Percentiles rank a stretch among this genome's conserved stretches.
These are phyloP conservation scores for Bolinopsis microptera DNA, from an alignment of 37 sponge, comb jelly and placozoan genomes.

Conservation along the genomic window DNA sequence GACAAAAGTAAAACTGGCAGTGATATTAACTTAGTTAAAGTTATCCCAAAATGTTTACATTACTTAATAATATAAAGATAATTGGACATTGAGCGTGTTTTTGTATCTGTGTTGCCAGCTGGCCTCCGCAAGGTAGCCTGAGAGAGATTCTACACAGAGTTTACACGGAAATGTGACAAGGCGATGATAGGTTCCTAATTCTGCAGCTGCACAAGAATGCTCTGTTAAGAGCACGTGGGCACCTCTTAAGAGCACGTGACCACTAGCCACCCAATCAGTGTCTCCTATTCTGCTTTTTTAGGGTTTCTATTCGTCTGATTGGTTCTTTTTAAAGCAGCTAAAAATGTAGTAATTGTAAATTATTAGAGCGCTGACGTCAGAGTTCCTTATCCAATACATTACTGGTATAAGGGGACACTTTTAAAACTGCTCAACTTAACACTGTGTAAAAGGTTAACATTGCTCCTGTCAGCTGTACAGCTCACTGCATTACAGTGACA, in stretches of 20 bases:
- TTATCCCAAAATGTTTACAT: no score
- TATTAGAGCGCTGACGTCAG: not conserved
- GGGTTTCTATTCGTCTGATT: not conserved
- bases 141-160: not conserved
- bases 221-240: not conserved
- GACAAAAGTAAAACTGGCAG: no score
- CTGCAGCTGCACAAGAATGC: not conserved
- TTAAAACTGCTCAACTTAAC: no score
- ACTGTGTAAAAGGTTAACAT: no score
- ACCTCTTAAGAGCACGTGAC: not conserved
- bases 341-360: not conserved
- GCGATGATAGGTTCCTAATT: constrained; percentile 39
- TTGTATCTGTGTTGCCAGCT: no score
- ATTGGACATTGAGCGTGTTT: no score
- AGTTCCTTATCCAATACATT: not conserved
- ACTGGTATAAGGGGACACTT: no score
- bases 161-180: not conserved
- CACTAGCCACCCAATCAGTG: not conserved
- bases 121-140: no score
- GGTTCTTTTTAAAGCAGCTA: not conserved
- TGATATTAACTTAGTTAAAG: no score
- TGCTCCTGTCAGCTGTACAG: no score
- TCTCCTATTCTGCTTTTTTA: not conserved
- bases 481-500: no score
- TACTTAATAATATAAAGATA: no score